Percentiles rank a stretch among this genome's conserved stretches.
phyloP scores from a whole-genome alignment of 1,140 invertebrate genomes.

The Diprion similis region DNA sequence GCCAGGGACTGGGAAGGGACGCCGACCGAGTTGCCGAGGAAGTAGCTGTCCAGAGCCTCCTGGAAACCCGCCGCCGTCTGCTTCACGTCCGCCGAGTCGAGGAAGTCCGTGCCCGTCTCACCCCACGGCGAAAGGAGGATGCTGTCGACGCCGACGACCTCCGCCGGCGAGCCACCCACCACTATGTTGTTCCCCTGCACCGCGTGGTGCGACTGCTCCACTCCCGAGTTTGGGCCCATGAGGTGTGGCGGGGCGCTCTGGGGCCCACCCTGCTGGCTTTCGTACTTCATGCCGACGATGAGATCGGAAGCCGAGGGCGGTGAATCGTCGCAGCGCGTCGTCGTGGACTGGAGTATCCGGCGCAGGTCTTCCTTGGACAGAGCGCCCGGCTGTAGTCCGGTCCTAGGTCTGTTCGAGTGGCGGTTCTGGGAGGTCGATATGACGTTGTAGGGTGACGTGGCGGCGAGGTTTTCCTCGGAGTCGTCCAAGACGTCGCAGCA shows the following conservation, averaged over 20 bases:
- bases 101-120: conserved; percentile 59
- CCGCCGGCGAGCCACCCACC: conserved; percentile 47
- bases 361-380: conserved; percentile 15
- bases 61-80: conserved; percentile 56
- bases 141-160: conserved; percentile 62
- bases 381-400: conserved; percentile 17
- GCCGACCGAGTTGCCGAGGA: conserved; percentile 55
- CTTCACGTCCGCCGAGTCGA: conserved; percentile 53
- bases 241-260: conserved; percentile 48
- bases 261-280: conserved; percentile 51
- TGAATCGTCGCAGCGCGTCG: conserved; percentile 25
- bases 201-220: conserved; percentile 57
- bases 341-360: conserved; percentile 20
- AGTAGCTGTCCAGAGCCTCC: conserved; percentile 59
- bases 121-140: conserved; percentile 65
- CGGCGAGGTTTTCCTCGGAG: conserved; percentile 36
- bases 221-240: conserved; percentile 40
- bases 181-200: conserved; percentile 51
- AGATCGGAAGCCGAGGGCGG: conserved; percentile 36
- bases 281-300: conserved; percentile 57
- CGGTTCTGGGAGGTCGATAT: conserved; percentile 32
- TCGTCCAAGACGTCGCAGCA: conserved; percentile 39
- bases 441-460: conserved; percentile 46
- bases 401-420: conserved; percentile 9
- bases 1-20: conserved; percentile 65